phyloP scores from a whole-genome alignment of 2,888 invertebrate species.

The Chrysodeixis includens region DNA sequence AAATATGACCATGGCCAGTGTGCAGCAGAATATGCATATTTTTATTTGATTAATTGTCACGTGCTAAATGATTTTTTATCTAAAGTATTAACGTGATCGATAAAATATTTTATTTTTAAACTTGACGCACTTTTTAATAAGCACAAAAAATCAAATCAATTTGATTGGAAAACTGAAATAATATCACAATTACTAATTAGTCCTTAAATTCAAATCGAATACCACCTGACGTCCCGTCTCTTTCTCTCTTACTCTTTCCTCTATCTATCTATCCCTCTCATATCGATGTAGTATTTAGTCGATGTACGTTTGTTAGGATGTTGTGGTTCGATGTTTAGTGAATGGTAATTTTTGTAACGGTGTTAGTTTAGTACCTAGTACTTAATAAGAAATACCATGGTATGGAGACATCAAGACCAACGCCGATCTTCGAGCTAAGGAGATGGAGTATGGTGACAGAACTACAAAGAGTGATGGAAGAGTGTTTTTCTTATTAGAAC shows the following conservation, averaged over 20 bases:
- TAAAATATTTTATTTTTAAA: too few relatives aligned
- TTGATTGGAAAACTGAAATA: conserved; percentile 10
- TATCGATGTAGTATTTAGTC: conserved; percentile 42
- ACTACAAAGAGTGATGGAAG: neutral
- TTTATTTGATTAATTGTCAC: too few relatives aligned
- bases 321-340: conserved; percentile 40
- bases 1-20: too few relatives aligned
- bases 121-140: too few relatives aligned
- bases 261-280: conserved; percentile 39
- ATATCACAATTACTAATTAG: conserved; percentile 26
- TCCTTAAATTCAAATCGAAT: conserved; percentile 48
- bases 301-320: conserved; percentile 33
- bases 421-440: neutral
- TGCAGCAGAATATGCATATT: too few relatives aligned
- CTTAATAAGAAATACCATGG: neutral
- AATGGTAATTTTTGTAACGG: conserved; percentile 49
- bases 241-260: conserved; percentile 32
- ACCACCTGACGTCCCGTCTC: conserved; percentile 44
- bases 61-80: too few relatives aligned
- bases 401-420: neutral
- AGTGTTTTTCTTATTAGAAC: neutral
- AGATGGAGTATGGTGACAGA: neutral
- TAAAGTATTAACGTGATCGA: too few relatives aligned
- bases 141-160: neutral
- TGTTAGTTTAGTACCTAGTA: conserved; percentile 17